phyloP scores from a whole-genome alignment of 2,888 invertebrate species.

The Flexamia atlantica region DNA sequence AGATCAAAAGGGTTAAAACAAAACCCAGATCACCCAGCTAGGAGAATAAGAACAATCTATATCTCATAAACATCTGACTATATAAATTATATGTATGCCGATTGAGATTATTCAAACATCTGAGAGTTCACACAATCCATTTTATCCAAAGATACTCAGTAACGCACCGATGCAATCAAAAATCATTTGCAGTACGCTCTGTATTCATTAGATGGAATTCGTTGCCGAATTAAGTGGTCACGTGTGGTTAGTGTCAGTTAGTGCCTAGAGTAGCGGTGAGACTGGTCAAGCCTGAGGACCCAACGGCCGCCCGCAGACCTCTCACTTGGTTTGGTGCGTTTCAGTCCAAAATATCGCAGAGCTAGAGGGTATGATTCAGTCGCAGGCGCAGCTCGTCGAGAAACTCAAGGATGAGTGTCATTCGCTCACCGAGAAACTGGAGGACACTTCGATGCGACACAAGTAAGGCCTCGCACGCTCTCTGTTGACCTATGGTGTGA shows the following conservation, averaged over 20 bases:
- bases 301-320: not conserved
- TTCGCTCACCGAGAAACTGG: constrained; percentile 92
- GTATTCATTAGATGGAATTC: not conserved
- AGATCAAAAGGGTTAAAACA: too few species aligned
- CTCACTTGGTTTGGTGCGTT: constrained; percentile 70
- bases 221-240: not conserved
- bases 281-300: not conserved
- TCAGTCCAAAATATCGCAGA: constrained; percentile 93
- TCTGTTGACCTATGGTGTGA: too few species aligned
- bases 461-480: constrained; percentile 81
- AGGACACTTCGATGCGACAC: constrained; percentile 92
- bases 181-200: not conserved
- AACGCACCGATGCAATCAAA: too few species aligned
- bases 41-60: too few species aligned
- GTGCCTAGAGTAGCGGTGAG: not conserved
- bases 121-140: too few species aligned
- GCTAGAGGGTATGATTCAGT: constrained; percentile 93
- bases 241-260: not conserved
- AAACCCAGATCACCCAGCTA: too few species aligned
- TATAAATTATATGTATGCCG: too few species aligned
- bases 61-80: too few species aligned
- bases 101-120: too few species aligned
- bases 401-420: constrained; percentile 94
- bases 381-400: constrained; percentile 95
- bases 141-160: too few species aligned